phyloP scores from a whole-genome alignment of 2,888 invertebrate genomes.

The Acutogordius australiensis region DNA sequence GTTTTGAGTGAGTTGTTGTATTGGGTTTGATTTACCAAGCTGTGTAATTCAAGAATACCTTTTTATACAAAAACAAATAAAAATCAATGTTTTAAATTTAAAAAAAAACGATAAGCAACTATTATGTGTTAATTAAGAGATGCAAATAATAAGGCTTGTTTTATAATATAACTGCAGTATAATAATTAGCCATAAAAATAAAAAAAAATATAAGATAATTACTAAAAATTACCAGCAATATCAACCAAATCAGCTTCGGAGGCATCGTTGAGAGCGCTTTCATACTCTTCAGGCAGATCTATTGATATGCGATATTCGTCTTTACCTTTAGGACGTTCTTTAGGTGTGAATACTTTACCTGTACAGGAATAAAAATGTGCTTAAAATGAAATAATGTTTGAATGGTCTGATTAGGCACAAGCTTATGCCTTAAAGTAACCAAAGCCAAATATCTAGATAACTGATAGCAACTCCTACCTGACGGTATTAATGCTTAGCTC shows the following conservation, averaged over 20 bases:
- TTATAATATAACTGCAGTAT: constrained; percentile 5
- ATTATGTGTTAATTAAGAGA: too few species aligned
- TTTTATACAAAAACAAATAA: constrained; percentile 20
- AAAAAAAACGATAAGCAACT: too few species aligned
- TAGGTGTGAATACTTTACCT: constrained; percentile 26
- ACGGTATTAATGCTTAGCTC: too few species aligned
- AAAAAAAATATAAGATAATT: constrained; percentile 5
- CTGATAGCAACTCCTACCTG: too few species aligned
- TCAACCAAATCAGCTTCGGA: constrained; percentile 90
- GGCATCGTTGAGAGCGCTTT: constrained; percentile 53
- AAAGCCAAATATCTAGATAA: too few species aligned
- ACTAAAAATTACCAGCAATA: constrained; percentile 43
- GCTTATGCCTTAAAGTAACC: too few species aligned
- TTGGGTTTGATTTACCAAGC: constrained; percentile 99
- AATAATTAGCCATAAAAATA: too few species aligned
- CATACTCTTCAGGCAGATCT: constrained; percentile 72
- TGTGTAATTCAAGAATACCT: constrained; percentile 96
- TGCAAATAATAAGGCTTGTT: neutral
- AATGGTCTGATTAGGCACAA: too few species aligned
- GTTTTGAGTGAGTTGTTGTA: constrained; percentile 56
- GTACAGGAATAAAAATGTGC: too few species aligned
- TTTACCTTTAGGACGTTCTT: constrained; percentile 34
- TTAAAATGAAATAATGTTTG: too few species aligned
- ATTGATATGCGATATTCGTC: constrained; percentile 61
- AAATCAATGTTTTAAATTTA: too few species aligned